Evolutionary conservation across 1,140 invertebrate species (phyloP).

Genomic region (Hirudo medicinalis): DNA sequence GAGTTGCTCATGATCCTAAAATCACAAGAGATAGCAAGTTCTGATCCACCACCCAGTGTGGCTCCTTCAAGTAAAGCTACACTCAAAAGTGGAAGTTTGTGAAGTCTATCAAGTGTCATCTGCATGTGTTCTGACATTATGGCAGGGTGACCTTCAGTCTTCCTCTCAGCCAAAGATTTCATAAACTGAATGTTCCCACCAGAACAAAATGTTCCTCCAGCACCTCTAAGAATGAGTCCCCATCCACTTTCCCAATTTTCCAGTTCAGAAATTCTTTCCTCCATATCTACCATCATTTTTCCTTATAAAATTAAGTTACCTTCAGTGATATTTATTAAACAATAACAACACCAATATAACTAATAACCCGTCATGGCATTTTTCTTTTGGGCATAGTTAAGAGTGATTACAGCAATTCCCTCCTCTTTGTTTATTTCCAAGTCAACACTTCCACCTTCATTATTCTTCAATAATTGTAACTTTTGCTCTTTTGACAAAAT

Average conservation of each 20-base stretch:
- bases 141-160: constrained; percentile 32
- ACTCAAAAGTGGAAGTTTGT: constrained; percentile 44
- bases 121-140: constrained; percentile 47
- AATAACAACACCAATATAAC: not conserved
- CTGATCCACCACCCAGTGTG: constrained; percentile 51
- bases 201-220: constrained; percentile 47
- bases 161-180: constrained; percentile 25
- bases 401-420: constrained; percentile 42
- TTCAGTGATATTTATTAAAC: not conserved
- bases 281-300: constrained; percentile 48
- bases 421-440: constrained; percentile 38
- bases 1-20: constrained; percentile 43
- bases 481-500: too few species aligned
- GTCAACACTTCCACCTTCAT: constrained; percentile 36
- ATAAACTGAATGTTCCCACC: constrained; percentile 49
- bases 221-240: constrained; percentile 45
- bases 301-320: not conserved
- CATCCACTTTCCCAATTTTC: constrained; percentile 45
- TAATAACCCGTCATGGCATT: constrained; percentile 41
- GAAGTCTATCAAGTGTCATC: constrained; percentile 40
- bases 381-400: constrained; percentile 42
- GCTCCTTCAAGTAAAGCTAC: constrained; percentile 46
- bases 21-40: constrained; percentile 48
- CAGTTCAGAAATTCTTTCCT: constrained; percentile 40
- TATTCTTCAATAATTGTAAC: not conserved